Base-by-base conservation (phyloP, 1,140 invertebrate species). In the Galleria mellonella region DNA sequence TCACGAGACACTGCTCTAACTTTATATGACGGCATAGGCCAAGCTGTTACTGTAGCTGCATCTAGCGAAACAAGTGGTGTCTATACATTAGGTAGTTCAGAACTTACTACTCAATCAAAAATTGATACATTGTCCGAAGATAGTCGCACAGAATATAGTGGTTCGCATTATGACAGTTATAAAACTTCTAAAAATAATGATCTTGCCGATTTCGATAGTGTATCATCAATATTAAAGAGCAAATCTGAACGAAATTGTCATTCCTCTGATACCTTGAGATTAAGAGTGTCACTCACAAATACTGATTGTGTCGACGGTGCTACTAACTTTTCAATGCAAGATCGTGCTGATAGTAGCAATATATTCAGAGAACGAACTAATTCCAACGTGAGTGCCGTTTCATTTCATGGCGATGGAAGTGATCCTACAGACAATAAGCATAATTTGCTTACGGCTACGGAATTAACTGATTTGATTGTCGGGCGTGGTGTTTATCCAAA, bases 381-480 rank as follows among this genome's bases (percentile, higher is more conserved):
- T 55, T 94, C 93, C 8, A 92, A 93, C 51, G 88, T 93, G 0
- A 94, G 93, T 68, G 90, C 89, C 17, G 88, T 89, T 6, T 94
- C 93, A 47, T 95, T 95, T 63, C 90, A 93, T 17, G 94, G 94
- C n/a, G 94, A 95, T 62, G 94, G 94, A 1, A 94, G 93, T 64
- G 93, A 95, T 75, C 93, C 93, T 2, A 93, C 93, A 0, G 93
- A 93, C 58, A 91, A 90, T 32, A 90, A 92, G 59, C 92, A 93
- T n/a, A 88, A 89, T 27, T 75, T 93, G 32, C 77, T 95, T 3
- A 92, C 92, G 10, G 94, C 93, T 10, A 92, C 93, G 56, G 93
- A 95, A 75, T 75, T 95, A 2, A 94, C 93, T 7, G 93, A 94
- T 66, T 70, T 95, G 13, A 95, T 95, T 40, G 93, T 95, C 1